These are phyloP conservation scores for Urocitellus parryii DNA, from an alignment of 2,113 vertebrate genomes.

Conservation along the genomic window DNA sequence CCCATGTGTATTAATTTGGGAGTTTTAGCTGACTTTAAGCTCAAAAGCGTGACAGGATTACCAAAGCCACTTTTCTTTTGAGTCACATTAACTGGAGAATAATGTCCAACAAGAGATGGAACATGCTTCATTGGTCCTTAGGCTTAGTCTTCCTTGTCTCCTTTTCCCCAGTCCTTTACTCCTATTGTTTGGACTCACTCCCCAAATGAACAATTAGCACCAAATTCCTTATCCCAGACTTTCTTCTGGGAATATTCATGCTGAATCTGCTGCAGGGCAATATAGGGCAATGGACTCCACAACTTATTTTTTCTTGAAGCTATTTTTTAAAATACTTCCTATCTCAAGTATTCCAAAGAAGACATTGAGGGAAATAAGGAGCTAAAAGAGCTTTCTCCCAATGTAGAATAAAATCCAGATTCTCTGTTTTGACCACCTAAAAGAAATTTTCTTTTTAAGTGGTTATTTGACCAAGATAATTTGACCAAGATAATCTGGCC, in stretches of 20 bases:
- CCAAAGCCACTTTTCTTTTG: background rate
- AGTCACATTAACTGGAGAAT: background rate
- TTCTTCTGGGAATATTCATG: background rate
- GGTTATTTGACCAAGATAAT: no score
- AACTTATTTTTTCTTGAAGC: background rate
- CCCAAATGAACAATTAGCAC: background rate
- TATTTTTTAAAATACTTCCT: background rate
- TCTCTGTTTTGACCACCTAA: background rate
- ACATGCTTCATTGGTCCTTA: background rate
- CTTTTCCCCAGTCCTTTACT: background rate
- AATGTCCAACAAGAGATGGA: background rate
- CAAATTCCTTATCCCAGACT: background rate
- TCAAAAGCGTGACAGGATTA: background rate
- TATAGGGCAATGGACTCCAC: background rate
- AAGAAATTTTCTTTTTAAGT: background rate
- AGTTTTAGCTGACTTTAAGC: background rate
- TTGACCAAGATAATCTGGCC: background rate
- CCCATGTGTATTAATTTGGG: background rate
- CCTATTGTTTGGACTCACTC: background rate
- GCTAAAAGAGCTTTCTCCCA: background rate
- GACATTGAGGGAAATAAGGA: background rate
- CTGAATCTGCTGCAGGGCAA: background rate
- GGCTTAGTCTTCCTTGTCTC: background rate
- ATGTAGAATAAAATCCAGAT: background rate
- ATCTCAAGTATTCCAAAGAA: background rate